phyloP scores from a whole-genome alignment of 1,140 invertebrate genomes.

The Neodiprion pinetum region DNA sequence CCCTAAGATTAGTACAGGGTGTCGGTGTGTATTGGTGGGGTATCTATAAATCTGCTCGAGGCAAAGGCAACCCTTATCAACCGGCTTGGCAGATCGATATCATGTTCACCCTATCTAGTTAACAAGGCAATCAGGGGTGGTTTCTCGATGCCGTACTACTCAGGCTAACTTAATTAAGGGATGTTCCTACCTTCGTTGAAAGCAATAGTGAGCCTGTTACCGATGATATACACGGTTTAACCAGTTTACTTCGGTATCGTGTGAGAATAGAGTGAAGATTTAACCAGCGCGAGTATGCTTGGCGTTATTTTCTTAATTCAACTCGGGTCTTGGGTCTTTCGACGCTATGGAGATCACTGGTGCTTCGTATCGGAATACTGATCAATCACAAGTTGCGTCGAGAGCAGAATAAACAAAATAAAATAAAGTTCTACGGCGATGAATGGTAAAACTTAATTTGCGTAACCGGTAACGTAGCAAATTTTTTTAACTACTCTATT shows the following conservation, averaged over 20 bases:
- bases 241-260: neutral
- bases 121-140: conserved; percentile 56
- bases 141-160: conserved; percentile 50
- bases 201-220: conserved; percentile 26
- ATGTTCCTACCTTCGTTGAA: conserved; percentile 52
- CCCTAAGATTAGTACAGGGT: neutral
- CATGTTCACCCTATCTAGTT: conserved; percentile 51
- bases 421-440: too few relatives aligned
- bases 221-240: conserved; percentile 3
- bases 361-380: too few relatives aligned
- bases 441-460: too few relatives aligned
- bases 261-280: too few relatives aligned
- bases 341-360: too few relatives aligned
- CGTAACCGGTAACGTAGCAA: too few relatives aligned
- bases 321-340: too few relatives aligned
- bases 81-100: conserved; percentile 49
- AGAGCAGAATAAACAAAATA: too few relatives aligned
- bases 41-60: conserved; percentile 44
- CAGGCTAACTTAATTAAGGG: conserved; percentile 57
- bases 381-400: too few relatives aligned
- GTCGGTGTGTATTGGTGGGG: neutral
- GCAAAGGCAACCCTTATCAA: conserved; percentile 49
- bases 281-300: too few relatives aligned
- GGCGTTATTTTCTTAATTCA: too few relatives aligned
- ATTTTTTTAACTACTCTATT: too few relatives aligned